Base-by-base conservation (phyloP, 2,888 invertebrate genomes). In the Nomada lathburiana region DNA sequence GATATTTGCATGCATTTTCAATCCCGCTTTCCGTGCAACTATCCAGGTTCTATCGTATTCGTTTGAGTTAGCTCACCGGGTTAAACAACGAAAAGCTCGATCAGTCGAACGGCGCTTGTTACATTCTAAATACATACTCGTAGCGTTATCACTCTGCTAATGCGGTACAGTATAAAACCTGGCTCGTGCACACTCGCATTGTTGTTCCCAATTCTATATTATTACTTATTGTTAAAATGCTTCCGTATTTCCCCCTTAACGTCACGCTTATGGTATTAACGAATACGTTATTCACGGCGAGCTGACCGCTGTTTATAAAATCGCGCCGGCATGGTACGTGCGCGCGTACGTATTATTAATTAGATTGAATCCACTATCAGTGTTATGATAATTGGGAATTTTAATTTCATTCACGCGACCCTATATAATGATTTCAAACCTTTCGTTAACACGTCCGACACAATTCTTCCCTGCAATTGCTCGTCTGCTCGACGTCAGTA, bases 401-500 rank as follows among this genome's bases (percentile, higher is more conserved):
- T 7, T 36, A 5, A 3, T 47, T 47, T 47, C 16, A 47, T 47
- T 47, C 47, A 13, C 47, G 16, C 16, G 16, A 47, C 0, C 16
- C 16, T 11, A 47, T 11, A 47, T n/a, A 16, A 47, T 16, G n/a
- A 47, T 47, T 47, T 47, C 47, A 13, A 47, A 47, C 47, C 16
- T 36, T 36, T 36, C 36, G 36, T 36, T 36, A 36, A 36, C 36
- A 36, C 36, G 0, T 1, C 36, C 36, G 36, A 36, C 36, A 36
- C 36, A 36, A 36, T 36, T 36, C 36, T 36, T 36, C 36, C 36
- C 36, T 36, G 36, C 5, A 36, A 36, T 36, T 5, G 36, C 36
- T 36, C 36, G 36, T 20, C 63, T 36, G 83, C 52, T 71, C 62
- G 74, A 69, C 80, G 77, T 84, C 74, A 75, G 71, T 80, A 76